Evolutionary conservation across 1,140 invertebrate genomes (phyloP), one percentile per base, ranked within the genome.

Genomic region (Camponotus vicinus): DNA sequence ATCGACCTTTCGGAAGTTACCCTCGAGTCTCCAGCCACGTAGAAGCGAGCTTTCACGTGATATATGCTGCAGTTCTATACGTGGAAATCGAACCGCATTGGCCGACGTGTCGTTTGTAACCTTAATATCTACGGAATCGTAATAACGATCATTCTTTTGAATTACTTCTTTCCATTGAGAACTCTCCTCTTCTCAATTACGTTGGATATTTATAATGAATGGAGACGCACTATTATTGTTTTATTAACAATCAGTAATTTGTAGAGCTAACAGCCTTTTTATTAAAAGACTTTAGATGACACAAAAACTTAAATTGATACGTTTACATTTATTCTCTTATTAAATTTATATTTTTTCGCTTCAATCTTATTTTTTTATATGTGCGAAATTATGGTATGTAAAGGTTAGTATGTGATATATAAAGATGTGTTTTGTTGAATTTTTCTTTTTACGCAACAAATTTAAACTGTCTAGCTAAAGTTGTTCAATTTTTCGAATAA

Each of bases 81-180:
- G 71, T 27, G 71, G 66, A 64, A 89, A 90, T 89, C 79, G 85
- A 87, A 45, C 45, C 85, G 15, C 8, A 9, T 37, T 37, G 55
- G 73, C 21, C 83, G 88, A 84, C 78, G 45, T 63, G 82, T 89
- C 78, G 79, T 87, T 90, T 84, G 85, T 84, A 89, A 90, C 71
- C 67, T 90, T 77, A 78, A 89, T 85, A 70, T 75, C 87, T 69
- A 69, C 61, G 76, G 49, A 82, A 88, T 75, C 55, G 79, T 83
- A 83, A 83, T 83, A 83, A 83, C 79, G 79, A 49, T 57, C 57
- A 73, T 73, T 73, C 70, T 18, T 75, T 83, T 75, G 69, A 83
- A 83, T 34, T 15, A 52, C 15, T 52, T 52, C 15, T 52, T 52
- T 6, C 49, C 49, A 57, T 73, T 45, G 69, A 75, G 27, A 75